A percentile compares a stretch with the other conserved stretches of the same genome.
phyloP scores from a whole-genome alignment of 2,113 vertebrate genomes.

The Erythrolamprus reginae region DNA sequence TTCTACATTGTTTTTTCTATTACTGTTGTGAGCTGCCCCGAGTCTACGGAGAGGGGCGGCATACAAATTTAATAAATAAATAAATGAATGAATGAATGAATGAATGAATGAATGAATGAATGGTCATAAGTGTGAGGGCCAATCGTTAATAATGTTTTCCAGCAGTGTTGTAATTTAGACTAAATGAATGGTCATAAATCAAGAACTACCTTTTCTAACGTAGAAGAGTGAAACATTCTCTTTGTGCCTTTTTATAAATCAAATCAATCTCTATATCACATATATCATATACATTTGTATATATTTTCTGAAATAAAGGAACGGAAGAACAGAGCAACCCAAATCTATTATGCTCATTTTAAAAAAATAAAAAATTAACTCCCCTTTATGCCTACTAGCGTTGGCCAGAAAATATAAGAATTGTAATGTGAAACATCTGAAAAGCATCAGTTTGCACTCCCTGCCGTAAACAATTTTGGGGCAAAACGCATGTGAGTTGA shows the following conservation, averaged over 20 bases:
- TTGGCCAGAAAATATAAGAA: neutral
- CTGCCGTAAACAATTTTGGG: neutral
- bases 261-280: neutral
- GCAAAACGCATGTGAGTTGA: rapidly evolving
- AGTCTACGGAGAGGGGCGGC: too few relatives aligned
- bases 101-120: too few relatives aligned
- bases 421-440: neutral
- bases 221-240: neutral
- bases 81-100: too few relatives aligned
- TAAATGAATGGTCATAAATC: neutral
- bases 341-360: neutral
- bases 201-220: neutral
- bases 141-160: neutral
- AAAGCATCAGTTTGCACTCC: neutral
- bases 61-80: too few relatives aligned
- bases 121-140: neutral
- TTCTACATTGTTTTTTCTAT: too few relatives aligned
- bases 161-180: neutral
- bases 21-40: too few relatives aligned
- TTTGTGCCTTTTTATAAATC: neutral
- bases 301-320: neutral
- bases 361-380: neutral
- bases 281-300: neutral
- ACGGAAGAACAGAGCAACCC: neutral
- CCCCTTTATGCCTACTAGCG: neutral